Evolutionary conservation across 2,797 vertebrate species (phyloP).

Genomic region (Paratrypauchen microcephalus): DNA sequence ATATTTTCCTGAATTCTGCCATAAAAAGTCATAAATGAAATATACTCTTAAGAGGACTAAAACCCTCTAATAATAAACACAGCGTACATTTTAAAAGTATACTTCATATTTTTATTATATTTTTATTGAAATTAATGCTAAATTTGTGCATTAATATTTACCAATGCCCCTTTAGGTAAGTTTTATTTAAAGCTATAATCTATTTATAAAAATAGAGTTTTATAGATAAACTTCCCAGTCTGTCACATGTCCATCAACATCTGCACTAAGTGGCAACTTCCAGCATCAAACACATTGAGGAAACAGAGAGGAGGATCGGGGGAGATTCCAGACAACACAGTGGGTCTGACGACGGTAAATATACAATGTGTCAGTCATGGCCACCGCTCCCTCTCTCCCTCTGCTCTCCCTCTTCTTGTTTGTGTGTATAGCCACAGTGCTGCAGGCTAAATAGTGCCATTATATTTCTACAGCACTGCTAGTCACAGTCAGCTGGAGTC

Average conservation of each 20-base stretch:
- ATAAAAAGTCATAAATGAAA: background rate
- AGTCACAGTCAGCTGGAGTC: constrained; percentile 57
- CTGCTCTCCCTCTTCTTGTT: constrained; percentile 20
- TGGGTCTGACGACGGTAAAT: constrained; percentile 55
- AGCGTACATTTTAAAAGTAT: too few species aligned
- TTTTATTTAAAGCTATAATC: background rate
- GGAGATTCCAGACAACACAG: constrained; percentile 44
- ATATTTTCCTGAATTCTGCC: background rate
- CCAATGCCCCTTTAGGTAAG: background rate
- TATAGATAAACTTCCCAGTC: constrained; percentile 10
- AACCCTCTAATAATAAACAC: too few species aligned
- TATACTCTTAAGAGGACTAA: background rate
- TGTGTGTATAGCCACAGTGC: constrained; percentile 51
- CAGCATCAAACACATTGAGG: constrained; percentile 26
- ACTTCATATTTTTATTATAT: too few species aligned
- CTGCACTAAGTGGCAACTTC: constrained; percentile 11
- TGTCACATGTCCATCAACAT: constrained; percentile 17
- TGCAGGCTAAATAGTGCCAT: constrained; percentile 69
- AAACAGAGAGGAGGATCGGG: constrained; percentile 19
- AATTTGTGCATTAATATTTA: background rate
- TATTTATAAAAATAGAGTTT: constrained; percentile 3
- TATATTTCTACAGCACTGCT: constrained; percentile 63
- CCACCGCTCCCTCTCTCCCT: constrained; percentile 13
- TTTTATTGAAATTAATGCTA: too few species aligned
- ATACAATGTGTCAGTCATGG: constrained; percentile 62